Percentiles rank a stretch among this genome's conserved stretches.
phyloP scores from a whole-genome alignment of 2,888 invertebrate genomes.

The Euplagia quadripunctaria region DNA sequence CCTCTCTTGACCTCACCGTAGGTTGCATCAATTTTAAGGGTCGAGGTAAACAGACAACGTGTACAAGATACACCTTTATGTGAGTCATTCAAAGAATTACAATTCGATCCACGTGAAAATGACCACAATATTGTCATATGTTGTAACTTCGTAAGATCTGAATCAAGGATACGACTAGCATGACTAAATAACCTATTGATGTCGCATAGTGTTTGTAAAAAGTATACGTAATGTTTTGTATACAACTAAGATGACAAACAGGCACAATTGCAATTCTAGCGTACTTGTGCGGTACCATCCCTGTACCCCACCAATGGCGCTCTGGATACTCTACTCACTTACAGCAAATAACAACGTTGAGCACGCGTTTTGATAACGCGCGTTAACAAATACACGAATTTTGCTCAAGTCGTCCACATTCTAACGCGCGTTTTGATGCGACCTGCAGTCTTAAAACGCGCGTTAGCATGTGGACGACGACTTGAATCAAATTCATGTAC shows the following conservation, averaged over 20 bases:
- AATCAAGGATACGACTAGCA: conserved; percentile 40
- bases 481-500: too few species aligned
- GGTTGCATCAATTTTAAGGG: neutral
- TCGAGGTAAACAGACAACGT: neutral
- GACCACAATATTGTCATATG: conserved; percentile 59
- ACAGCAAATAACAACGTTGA: neutral
- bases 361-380: too few species aligned
- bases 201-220: conserved; percentile 73
- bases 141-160: conserved; percentile 28
- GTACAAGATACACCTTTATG: conserved; percentile 1
- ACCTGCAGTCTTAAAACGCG: too few species aligned
- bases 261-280: neutral
- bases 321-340: neutral
- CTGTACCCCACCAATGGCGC: neutral
- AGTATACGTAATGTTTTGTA: conserved; percentile 74
- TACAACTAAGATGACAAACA: neutral
- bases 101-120: conserved; percentile 70
- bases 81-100: conserved; percentile 62
- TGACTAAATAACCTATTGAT: conserved; percentile 57
- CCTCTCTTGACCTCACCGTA: neutral
- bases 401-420: too few species aligned
- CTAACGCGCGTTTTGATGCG: too few species aligned
- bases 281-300: neutral
- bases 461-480: too few species aligned
- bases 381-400: too few species aligned